A percentile compares a stretch with the other conserved stretches of the same genome.
Conservation (phyloP, 2,113 vertebrate species). For the Strix aluco region DNA sequence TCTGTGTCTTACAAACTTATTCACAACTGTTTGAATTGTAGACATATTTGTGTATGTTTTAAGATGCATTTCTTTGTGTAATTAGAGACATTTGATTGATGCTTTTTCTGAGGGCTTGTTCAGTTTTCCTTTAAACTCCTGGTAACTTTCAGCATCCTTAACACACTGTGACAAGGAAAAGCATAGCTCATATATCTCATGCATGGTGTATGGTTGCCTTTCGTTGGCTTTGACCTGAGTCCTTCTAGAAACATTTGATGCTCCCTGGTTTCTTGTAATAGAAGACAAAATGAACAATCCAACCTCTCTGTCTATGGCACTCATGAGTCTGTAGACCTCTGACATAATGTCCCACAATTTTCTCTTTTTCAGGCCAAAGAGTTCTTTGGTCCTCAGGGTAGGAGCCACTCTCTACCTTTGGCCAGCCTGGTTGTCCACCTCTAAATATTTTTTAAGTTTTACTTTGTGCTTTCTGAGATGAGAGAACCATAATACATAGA, state of each 20-base stretch:
- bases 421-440: background rate
- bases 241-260: background rate
- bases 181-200: background rate
- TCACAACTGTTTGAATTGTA: background rate
- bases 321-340: background rate
- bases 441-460: background rate
- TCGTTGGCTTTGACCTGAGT: background rate
- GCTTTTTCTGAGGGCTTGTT: background rate
- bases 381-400: background rate
- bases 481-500: background rate
- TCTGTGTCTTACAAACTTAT: background rate
- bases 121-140: background rate
- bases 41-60: background rate
- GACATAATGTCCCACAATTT: background rate
- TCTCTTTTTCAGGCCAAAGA: background rate
- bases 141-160: background rate
- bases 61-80: background rate
- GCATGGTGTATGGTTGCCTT: background rate
- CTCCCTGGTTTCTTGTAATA: background rate
- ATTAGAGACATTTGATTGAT: background rate
- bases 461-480: background rate
- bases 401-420: background rate
- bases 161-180: background rate
- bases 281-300: background rate
- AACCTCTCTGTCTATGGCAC: background rate